Evolutionary conservation across 2,113 vertebrate genomes (phyloP).

Genomic region (Toxotes jaculatrix): DNA sequence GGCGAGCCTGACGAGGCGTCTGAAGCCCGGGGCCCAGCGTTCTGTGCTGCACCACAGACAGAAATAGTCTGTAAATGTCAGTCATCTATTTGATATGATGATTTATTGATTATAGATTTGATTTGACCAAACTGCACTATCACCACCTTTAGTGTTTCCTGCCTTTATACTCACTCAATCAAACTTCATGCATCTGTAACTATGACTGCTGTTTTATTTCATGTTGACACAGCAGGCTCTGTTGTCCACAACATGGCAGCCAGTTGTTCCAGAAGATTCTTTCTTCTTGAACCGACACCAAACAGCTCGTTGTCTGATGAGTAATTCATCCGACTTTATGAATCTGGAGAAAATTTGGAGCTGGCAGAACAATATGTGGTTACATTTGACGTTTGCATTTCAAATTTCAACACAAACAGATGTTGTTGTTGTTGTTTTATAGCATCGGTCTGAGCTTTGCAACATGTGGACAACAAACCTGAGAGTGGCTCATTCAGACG

Average conservation of each 20-base stretch:
- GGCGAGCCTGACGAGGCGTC: too few species aligned
- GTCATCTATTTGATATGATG: too few species aligned
- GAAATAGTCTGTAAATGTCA: neutral
- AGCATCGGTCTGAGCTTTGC: neutral
- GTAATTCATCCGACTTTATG: neutral
- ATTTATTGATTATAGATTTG: neutral
- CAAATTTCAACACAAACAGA: neutral
- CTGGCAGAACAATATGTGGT: neutral
- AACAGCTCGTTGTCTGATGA: neutral
- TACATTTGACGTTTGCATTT: neutral
- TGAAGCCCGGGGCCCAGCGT: too few species aligned
- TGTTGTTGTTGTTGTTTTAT: neutral
- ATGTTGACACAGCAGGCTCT: neutral
- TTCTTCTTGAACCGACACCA: neutral
- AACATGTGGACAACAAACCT: neutral
- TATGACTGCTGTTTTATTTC: neutral
- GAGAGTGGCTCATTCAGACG: too few species aligned
- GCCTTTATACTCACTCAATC: neutral
- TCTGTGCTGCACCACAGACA: too few species aligned
- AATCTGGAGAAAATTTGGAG: neutral
- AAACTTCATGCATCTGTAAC: neutral
- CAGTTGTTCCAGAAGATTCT: neutral
- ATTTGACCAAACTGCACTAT: neutral
- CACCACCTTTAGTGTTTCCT: neutral
- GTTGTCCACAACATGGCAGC: neutral